Conservation (phyloP, 2,797 vertebrate species). For the Champsocephalus gunnari region DNA sequence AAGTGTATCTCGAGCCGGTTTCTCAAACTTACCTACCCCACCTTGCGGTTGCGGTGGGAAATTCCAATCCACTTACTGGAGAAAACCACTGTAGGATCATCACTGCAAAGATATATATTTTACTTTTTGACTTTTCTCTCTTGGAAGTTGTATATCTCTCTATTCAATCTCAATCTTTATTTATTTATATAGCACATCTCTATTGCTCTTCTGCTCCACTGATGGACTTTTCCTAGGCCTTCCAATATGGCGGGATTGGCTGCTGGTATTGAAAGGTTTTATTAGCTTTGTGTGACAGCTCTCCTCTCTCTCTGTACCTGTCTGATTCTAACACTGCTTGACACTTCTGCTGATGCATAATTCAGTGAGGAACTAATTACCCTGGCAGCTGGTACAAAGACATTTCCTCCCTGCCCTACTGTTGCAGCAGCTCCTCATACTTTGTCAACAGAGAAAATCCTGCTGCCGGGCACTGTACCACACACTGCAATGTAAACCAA, state of each 20-base stretch:
- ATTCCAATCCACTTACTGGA: background rate
- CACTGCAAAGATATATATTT: background rate
- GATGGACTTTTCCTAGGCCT: conserved; percentile 28
- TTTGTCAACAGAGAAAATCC: conserved; percentile 74
- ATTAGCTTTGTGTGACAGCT: conserved; percentile 66
- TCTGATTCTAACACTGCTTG: conserved; percentile 75
- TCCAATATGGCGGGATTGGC: conserved; percentile 38
- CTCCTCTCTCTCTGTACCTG: conserved; percentile 67
- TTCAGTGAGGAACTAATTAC: conserved; percentile 84
- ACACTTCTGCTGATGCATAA: conserved; percentile 83
- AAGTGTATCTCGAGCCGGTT: no score
- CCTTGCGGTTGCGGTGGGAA: background rate
- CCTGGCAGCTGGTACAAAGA: conserved; percentile 82
- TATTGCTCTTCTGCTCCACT: conserved; percentile 35
- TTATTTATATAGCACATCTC: background rate
- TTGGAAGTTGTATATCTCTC: background rate
- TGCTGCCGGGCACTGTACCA: conserved; percentile 63
- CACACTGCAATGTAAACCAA: conserved; percentile 60
- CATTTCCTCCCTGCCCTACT: conserved; percentile 75
- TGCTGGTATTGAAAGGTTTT: conserved; percentile 46
- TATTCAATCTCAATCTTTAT: background rate
- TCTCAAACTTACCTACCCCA: no score
- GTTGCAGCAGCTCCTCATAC: conserved; percentile 68
- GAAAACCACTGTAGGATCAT: background rate
- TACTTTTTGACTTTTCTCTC: background rate